Base-by-base conservation (phyloP, 2,113 vertebrate species). In the Stomatorhinus ivindoensis region DNA sequence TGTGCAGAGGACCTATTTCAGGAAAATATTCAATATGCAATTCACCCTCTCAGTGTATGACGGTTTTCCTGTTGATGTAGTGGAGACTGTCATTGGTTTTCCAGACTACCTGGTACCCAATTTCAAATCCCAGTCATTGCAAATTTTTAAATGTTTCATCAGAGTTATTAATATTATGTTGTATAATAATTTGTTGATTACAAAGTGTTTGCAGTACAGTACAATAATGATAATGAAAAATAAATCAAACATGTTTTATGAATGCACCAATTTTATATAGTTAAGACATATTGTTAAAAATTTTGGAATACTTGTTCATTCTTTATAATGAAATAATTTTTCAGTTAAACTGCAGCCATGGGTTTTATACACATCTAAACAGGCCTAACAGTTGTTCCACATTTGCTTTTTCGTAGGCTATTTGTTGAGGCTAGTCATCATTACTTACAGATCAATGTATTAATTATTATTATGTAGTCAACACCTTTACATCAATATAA, bases 1-100 rank as follows among this genome's bases (percentile, higher is more conserved):
- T 84, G 82, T 84, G 39, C 44, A 84, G 42, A 84, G 82, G 44
- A 84, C 82, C 44, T 84, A 84, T 84, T 84, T 84, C 82, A 84
- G 82, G 44, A 46, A 84, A 84, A 84, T 47, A 46, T 46, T 24
- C 44, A 3, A 84, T 19, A n/a, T 84, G 24, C 21, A 46, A 47
- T 84, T 84, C 82, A 47, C 6, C 82, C 82, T 84, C 82, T 47
- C 8, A 10, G 82, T 47, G 24, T 11, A 46, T 24, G 82, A 84
- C 44, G 24, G 39, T 84, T 47, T 84, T 84, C 44, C 39, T 84
- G 35, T 46, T 84, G 44, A 84, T 84, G 44, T n/a, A 84, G 21
- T 47, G 21, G 19, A 46, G 82, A 24, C 82, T n/a, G 21, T n/a
- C 44, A 46, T 84, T 80, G 73, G 31, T 47, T 47, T n/a, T 47